A percentile compares a stretch with the other conserved stretches of the same genome.
Conservation (phyloP, 92 coral and sea anemone species). For the Muricea muricata region DNA sequence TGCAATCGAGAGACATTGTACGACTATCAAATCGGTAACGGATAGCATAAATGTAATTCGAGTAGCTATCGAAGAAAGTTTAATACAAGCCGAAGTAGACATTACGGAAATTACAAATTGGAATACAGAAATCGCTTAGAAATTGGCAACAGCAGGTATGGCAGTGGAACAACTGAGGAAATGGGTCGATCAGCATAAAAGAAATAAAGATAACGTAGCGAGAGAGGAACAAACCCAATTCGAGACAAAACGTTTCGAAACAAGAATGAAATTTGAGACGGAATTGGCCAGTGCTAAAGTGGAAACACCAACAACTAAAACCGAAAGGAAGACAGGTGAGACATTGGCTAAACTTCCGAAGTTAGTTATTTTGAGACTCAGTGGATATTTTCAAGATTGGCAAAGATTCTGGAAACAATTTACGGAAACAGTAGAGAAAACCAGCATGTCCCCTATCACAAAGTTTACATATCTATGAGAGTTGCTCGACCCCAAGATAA, state of each 20-base stretch:
- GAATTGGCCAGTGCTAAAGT: conserved; percentile 33
- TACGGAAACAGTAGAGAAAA: conserved; percentile 42
- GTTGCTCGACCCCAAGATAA: conserved; percentile 20
- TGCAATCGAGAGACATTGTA: conserved; percentile 45
- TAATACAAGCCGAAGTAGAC: conserved; percentile 26
- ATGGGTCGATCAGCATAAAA: conserved; percentile 20
- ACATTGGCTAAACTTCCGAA: conserved; percentile 36
- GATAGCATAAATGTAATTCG: conserved; percentile 13
- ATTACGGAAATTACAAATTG: conserved; percentile 13
- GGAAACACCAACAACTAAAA: neutral
- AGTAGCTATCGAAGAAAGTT: conserved; percentile 38
- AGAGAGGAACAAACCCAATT: conserved; percentile 46
- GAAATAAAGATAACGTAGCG: conserved; percentile 29
- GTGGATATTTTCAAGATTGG: conserved; percentile 29
- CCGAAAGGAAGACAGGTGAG: neutral
- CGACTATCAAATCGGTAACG: conserved; percentile 35
- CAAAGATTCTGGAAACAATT: conserved; percentile 62
- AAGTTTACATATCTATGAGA: conserved; percentile 43
- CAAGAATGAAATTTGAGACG: conserved; percentile 44
- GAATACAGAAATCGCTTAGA: conserved; percentile 32
- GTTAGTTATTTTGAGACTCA: conserved; percentile 25
- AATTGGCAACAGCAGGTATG: conserved; percentile 31
- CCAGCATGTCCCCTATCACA: conserved; percentile 17
- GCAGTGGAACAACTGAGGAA: conserved; percentile 15
- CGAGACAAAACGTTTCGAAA: conserved; percentile 34